Percentiles rank a stretch among this genome's conserved stretches.
Conservation (phyloP, 1,140 invertebrate genomes). For the Sarcophaga bullata region DNA sequence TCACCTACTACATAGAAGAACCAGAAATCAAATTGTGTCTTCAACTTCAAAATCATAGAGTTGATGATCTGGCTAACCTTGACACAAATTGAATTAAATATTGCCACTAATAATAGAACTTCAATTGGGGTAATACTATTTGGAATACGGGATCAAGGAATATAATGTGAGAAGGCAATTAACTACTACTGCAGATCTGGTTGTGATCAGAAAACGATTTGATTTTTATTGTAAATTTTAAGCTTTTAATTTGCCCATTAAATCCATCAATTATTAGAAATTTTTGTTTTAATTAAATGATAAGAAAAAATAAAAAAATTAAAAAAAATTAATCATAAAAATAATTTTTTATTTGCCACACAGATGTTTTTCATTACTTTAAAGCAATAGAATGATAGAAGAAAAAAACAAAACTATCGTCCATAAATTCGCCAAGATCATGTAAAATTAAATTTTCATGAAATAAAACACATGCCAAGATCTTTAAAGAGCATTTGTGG, state of each 20-base stretch:
- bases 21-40: no score
- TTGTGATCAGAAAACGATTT: no score
- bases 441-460: background rate
- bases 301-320: background rate
- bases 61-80: no score
- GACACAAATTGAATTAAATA: no score
- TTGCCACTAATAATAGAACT: no score
- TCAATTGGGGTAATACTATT: no score
- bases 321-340: background rate
- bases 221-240: background rate
- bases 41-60: no score
- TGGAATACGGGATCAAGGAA: no score
- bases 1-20: no score
- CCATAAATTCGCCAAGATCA: background rate
- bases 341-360: background rate
- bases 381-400: background rate
- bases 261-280: background rate
- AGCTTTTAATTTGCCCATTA: background rate
- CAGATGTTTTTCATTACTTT: background rate
- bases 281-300: background rate
- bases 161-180: no score
- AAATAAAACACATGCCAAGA: background rate
- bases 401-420: background rate
- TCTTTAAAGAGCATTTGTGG: no score
- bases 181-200: no score